A percentile compares a stretch with the other conserved stretches of the same genome.
Conservation (phyloP, 2,797 vertebrate species). For the Triplophysa bombifrons region DNA sequence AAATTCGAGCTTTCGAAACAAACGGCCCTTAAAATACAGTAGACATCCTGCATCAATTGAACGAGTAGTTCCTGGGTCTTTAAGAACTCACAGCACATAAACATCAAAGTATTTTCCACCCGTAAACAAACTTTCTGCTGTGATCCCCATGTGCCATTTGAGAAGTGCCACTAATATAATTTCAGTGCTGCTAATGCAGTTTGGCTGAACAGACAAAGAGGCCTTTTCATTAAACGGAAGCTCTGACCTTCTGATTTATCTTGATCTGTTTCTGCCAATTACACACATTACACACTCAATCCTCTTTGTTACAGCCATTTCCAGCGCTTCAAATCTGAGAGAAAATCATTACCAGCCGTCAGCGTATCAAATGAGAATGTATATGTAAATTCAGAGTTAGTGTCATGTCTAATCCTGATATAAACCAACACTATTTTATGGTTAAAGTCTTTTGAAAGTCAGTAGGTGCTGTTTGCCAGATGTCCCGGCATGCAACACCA, state of each 20-base stretch:
- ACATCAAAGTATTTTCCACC: slow-evolving; percentile 50
- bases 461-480: background rate
- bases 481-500: background rate
- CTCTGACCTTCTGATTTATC: slow-evolving; percentile 66
- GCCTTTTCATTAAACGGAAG: slow-evolving; percentile 67
- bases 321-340: slow-evolving; percentile 8
- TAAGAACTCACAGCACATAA: slow-evolving; percentile 10
- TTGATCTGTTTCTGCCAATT: slow-evolving; percentile 71
- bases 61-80: background rate
- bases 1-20: background rate
- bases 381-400: slow-evolving; percentile 6
- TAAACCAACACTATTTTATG: slow-evolving; percentile 18
- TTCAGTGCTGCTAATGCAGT: slow-evolving; percentile 68
- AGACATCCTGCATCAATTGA: background rate
- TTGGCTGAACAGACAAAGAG: slow-evolving; percentile 68
- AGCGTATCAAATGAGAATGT: slow-evolving; percentile 9
- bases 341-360: slow-evolving; percentile 15
- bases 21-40: background rate
- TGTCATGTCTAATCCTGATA: slow-evolving; percentile 25
- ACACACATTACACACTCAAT: slow-evolving; percentile 57
- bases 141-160: slow-evolving; percentile 45
- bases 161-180: slow-evolving; percentile 65
- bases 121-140: slow-evolving; percentile 54
- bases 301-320: slow-evolving; percentile 41
- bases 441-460: slow-evolving; percentile 13